A percentile compares a stretch with the other conserved stretches of the same genome.
Conservation (phyloP, 1,140 invertebrate genomes). For the Wiebesia pumilae region DNA sequence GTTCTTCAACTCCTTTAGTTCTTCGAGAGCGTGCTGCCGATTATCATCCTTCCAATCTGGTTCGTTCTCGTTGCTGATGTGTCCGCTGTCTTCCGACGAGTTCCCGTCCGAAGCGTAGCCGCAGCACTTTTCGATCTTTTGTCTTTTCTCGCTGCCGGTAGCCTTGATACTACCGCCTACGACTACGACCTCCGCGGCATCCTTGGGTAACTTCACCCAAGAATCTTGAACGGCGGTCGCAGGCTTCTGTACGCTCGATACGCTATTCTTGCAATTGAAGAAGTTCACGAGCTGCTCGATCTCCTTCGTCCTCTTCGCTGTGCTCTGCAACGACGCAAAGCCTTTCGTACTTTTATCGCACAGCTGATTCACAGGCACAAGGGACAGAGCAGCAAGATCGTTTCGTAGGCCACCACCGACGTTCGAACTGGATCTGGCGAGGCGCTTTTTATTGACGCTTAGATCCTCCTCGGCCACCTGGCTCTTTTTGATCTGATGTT, state of each 20-base stretch:
- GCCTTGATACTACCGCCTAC: conserved; percentile 13
- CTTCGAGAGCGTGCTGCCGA: background rate
- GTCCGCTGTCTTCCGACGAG: conserved; percentile 85
- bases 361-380: background rate
- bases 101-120: conserved; percentile 71
- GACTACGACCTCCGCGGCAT: background rate
- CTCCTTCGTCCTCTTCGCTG: conserved; percentile 62
- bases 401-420: background rate
- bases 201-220: conserved; percentile 57
- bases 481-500: conserved; percentile 61
- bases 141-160: conserved; percentile 36
- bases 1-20: background rate
- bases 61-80: conserved; percentile 84
- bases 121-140: conserved; percentile 64
- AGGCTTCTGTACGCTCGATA: conserved; percentile 24
- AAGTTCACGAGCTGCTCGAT: conserved; percentile 73
- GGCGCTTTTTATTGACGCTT: background rate
- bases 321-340: conserved; percentile 4
- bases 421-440: conserved; percentile 33
- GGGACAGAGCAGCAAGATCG: background rate
- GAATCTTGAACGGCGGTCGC: conserved; percentile 49
- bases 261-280: conserved; percentile 72
- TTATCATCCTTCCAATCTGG: conserved; percentile 52
- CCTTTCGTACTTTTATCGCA: conserved; percentile 36
- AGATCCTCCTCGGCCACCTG: conserved; percentile 45